Conservation (phyloP, 2,113 vertebrate genomes). For the Rhabdornis inornatus region DNA sequence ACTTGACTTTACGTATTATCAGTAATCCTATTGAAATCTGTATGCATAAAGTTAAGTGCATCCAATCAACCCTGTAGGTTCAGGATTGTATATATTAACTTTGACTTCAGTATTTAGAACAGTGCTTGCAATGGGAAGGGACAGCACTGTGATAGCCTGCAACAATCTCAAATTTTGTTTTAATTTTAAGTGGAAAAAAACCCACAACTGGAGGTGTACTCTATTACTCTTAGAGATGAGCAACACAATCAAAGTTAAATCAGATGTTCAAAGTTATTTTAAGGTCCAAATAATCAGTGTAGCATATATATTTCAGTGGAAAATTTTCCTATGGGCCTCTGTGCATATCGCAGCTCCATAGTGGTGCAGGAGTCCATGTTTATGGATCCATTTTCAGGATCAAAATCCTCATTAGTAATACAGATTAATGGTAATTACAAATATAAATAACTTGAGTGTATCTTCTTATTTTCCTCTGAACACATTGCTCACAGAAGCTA, state of each 20-base stretch:
- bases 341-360: constrained; percentile 21
- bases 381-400: constrained; percentile 63
- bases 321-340: constrained; percentile 56
- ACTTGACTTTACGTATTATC: not conserved
- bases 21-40: not conserved
- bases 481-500: constrained; percentile 44
- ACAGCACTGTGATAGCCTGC: not conserved
- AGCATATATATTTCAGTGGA: constrained; percentile 30
- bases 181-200: not conserved
- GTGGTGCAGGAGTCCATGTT: constrained; percentile 30
- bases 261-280: constrained; percentile 32
- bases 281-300: not conserved
- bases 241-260: not conserved
- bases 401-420: constrained; percentile 62
- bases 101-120: not conserved
- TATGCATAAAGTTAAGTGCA: not conserved
- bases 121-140: not conserved
- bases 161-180: not conserved
- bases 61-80: not conserved
- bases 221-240: not conserved
- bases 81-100: not conserved
- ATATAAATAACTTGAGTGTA: constrained; percentile 60
- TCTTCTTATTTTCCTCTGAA: constrained; percentile 51
- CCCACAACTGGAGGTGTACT: not conserved
- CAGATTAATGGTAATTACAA: constrained; percentile 64